Evolutionary conservation across 2,888 invertebrate species (phyloP), one percentile per base, ranked within the genome.

Genomic region (Caenorhabditis plicata): DNA sequence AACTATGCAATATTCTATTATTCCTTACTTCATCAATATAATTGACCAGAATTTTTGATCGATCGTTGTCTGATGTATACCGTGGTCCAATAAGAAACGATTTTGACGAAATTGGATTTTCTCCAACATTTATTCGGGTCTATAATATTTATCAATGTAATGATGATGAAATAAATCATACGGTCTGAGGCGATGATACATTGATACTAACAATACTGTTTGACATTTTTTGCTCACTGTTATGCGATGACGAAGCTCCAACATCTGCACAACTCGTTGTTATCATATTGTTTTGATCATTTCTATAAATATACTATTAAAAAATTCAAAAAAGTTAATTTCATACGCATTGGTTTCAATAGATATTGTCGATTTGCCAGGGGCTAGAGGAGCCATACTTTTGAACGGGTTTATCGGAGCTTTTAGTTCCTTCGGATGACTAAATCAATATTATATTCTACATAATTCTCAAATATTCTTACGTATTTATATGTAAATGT

Each of bases 71-170:
- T 1, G 53, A 41, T 3, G 60, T 53, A 15, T 60, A 53, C 11
- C 53, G 29, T n/a, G 60, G 60, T 9, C 60, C 60, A 33, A 60
- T 60, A 4, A 60, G 42, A 17, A 53, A 60, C 4, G 60, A 60
- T 50, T 60, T 60, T 3, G 46, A 49, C 13, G 53, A 45, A 15
- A 60, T 20, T 4, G 53, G 53, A 27, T 47, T 45, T 22, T 60
- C 53, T 23, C 60, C 60, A 9, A 60, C 45, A 33, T 60, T 49
- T 17, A 60, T 50, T 53, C 53, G 53, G 33, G 60, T 60, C 60
- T 60, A 36, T n/a, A 57, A 43, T 20, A 27, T 39, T 32, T 13
- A 9, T 35, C 2, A 32, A 38, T 22, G 22, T 19, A 20, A 5
- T 9, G 4, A 39, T 25, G 19, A 40, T 27, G n/a, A 27, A 40